Evolutionary conservation across 1,140 invertebrate genomes (phyloP).

Genomic region (Lordiphosa clarofinis): DNA sequence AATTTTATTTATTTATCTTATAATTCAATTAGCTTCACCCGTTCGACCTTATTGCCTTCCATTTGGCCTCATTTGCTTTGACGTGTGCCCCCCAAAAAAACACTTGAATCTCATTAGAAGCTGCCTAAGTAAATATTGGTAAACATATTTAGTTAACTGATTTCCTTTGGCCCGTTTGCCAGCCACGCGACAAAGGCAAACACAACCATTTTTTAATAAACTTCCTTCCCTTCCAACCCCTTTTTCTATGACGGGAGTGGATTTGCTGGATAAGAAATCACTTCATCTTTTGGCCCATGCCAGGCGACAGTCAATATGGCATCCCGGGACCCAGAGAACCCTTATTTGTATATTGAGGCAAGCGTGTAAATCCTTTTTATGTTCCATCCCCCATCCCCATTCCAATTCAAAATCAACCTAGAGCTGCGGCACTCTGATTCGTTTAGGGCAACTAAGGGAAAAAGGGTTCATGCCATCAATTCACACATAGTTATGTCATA

Average conservation of each 20-base stretch:
- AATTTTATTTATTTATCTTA: constrained; percentile 8
- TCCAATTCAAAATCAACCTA: constrained; percentile 6
- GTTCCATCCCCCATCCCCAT: constrained; percentile 23
- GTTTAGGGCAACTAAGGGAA: constrained; percentile 34
- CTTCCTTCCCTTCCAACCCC: constrained; percentile 59
- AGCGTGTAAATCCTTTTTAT: constrained; percentile 71
- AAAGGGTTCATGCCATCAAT: constrained; percentile 74
- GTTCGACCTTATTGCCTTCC: not conserved
- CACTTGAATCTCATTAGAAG: constrained; percentile 72
- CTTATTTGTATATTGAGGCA: constrained; percentile 75
- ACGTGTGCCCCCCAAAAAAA: constrained; percentile 2
- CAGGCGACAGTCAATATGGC: constrained; percentile 55
- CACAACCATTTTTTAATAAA: constrained; percentile 75
- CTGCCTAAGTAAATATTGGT: constrained; percentile 68
- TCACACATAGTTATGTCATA: constrained; percentile 75
- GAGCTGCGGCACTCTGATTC: constrained; percentile 48
- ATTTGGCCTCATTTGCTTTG: too few species aligned
- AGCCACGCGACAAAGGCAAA: constrained; percentile 73
- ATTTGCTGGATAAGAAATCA: constrained; percentile 75
- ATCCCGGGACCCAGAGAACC: constrained; percentile 38
- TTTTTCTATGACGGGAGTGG: constrained; percentile 46
- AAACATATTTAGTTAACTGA: constrained; percentile 73
- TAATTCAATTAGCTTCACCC: constrained; percentile 44
- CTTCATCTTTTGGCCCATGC: constrained; percentile 58
- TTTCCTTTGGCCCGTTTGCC: constrained; percentile 49